Base-by-base conservation (phyloP, 1,140 invertebrate species). In the Drosophila sulfurigaster region DNA sequence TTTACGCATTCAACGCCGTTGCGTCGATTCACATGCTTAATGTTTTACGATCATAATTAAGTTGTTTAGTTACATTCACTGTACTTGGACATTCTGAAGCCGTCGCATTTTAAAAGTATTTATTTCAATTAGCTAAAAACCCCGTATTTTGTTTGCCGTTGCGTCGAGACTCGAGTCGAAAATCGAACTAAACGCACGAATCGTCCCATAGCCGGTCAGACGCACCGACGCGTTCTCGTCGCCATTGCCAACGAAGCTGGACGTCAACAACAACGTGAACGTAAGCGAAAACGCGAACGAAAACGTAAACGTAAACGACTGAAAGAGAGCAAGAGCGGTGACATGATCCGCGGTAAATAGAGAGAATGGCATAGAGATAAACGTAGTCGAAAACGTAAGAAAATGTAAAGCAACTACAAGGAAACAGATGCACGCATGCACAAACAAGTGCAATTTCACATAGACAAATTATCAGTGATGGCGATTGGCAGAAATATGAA, bases 141-240 rank as follows among this genome's bases (percentile, higher is more conserved):
- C 63, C 46, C 73, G 69, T 64, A 48, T 68, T 63, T 51, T 63
- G 20, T 35, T 64, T 25, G 49, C 38, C 60, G 52, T 59, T 75
- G 73, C 73, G 73, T 68, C 71, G 58, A 68, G 72, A 63, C 67
- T 75, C 75, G 78, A 78, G 78, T 74, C 85, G 65, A 88, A 81
- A 79, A 88, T 78, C 85, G 85, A 88, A 88, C 85, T 88, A 51
- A 89, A 68, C 68, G 46, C 43, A 71, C 48, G 41, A 69, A 70
- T 59, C 69, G 20, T 76, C 54, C 65, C 46, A 74, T 2, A 48
- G 58, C 62, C 41, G 56, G 43, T 20, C 30, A 67, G 75, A 76
- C 69, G 74, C 57, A 73, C n/a, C 63, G 75, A 78, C 68, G 79
- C 48, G 48, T 25, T 1, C 48, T 28, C 67, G 41, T 10, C 56